These are phyloP conservation scores for Theocolax elegans DNA, from an alignment of 1,140 invertebrate genomes.

Conservation along the genomic window DNA sequence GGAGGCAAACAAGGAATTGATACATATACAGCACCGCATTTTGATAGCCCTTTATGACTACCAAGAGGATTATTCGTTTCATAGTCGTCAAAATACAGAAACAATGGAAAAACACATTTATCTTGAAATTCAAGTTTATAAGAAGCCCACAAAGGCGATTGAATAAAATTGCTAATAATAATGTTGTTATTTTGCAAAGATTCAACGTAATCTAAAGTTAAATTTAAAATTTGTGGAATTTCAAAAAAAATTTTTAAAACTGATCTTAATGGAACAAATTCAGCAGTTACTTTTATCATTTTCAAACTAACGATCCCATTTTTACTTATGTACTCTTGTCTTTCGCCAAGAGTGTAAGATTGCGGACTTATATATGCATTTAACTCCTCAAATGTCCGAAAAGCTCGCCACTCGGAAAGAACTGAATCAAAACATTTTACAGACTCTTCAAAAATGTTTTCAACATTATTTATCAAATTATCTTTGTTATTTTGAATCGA, in stretches of 20 bases:
- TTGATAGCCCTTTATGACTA: neutral
- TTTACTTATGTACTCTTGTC: conserved; percentile 34
- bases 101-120: neutral
- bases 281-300: conserved; percentile 36
- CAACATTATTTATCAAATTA: no score
- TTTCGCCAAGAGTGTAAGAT: conserved; percentile 38
- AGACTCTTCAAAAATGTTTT: no score
- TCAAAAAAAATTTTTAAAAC: conserved; percentile 46
- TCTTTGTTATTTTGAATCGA: no score
- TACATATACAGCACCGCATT: conserved; percentile 1
- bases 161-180: conserved; percentile 51
- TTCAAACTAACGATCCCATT: conserved; percentile 24
- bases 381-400: conserved; percentile 26
- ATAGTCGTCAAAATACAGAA: conserved; percentile 6
- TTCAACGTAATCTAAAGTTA: conserved; percentile 41
- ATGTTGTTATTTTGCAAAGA: conserved; percentile 32
- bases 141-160: conserved; percentile 48
- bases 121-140: conserved; percentile 37
- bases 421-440: no score
- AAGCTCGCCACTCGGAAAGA: neutral
- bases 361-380: conserved; percentile 38
- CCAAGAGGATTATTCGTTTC: conserved; percentile 18
- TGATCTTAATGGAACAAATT: conserved; percentile 38
- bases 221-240: conserved; percentile 35
- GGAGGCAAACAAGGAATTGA: neutral